Percentiles rank a stretch among this genome's conserved stretches.
Conservation (phyloP, 1,140 invertebrate species). For the Hylyphantes graminicola region DNA sequence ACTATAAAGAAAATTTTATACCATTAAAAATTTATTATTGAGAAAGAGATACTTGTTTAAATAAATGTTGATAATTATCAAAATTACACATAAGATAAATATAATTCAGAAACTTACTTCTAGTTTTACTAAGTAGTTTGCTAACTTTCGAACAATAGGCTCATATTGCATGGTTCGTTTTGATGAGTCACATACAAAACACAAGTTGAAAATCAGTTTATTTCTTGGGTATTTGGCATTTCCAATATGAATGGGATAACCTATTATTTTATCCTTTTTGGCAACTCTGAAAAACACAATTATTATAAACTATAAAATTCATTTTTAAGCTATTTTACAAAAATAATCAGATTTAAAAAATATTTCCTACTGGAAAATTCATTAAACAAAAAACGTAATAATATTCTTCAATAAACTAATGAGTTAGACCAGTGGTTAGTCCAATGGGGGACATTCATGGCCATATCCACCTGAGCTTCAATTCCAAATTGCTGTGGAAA, state of each 20-base stretch:
- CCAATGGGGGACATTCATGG: too few species aligned
- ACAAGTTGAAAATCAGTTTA: slow-evolving; percentile 93
- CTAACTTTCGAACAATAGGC: slow-evolving; percentile 90
- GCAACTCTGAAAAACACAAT: slow-evolving; percentile 74
- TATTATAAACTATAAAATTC: too few species aligned
- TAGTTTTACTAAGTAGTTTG: slow-evolving; percentile 83
- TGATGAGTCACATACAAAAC: slow-evolving; percentile 91
- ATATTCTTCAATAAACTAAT: too few species aligned
- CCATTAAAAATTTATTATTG: background rate
- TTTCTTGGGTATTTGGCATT: slow-evolving; percentile 92
- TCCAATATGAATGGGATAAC: slow-evolving; percentile 91
- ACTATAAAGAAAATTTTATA: background rate
- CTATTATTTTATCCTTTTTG: slow-evolving; percentile 87
- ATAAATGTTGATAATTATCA: slow-evolving; percentile 18
- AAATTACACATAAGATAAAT: background rate
- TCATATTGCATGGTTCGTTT: slow-evolving; percentile 92
- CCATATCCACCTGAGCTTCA: too few species aligned
- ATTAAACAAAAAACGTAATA: too few species aligned
- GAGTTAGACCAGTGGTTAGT: too few species aligned
- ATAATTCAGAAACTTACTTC: slow-evolving; percentile 65
- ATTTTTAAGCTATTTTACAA: too few species aligned
- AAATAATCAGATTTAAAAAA: too few species aligned
- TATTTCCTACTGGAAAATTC: too few species aligned
- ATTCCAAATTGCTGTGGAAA: too few species aligned
- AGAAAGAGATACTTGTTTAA: background rate